Evolutionary conservation across 2,888 invertebrate genomes (phyloP).

Genomic region (Acleris sparsana): DNA sequence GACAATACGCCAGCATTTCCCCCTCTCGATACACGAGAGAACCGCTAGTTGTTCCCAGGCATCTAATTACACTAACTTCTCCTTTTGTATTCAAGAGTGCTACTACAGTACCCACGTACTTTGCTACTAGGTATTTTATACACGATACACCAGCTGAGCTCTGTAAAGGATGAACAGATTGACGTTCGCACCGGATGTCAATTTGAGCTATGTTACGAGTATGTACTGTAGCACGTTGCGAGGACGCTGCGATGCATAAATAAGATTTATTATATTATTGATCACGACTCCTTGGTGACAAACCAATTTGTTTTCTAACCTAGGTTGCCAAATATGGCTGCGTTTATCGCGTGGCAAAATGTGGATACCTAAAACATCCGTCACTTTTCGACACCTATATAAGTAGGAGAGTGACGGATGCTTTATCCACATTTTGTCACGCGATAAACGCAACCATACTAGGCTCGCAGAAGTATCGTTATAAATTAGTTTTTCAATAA

Average conservation of each 20-base stretch:
- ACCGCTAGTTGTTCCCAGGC: not conserved
- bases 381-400: too few relatives aligned
- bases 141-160: conserved; percentile 23
- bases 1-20: too few relatives aligned
- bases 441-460: too few relatives aligned
- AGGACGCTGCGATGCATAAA: conserved; percentile 13
- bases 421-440: too few relatives aligned
- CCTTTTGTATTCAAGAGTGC: not conserved
- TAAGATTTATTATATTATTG: conserved; percentile 8
- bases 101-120: conserved; percentile 22
- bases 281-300: not conserved
- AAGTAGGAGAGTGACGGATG: too few relatives aligned
- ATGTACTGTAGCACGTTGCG: conserved; percentile 43
- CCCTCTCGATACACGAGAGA: too few relatives aligned
- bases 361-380: too few relatives aligned
- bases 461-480: too few relatives aligned
- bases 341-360: too few relatives aligned
- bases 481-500: too few relatives aligned
- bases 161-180: conserved; percentile 37
- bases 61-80: not conserved
- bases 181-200: conserved; percentile 54
- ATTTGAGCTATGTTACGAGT: conserved; percentile 45
- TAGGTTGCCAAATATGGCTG: too few relatives aligned
- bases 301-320: too few relatives aligned
- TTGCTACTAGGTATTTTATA: conserved; percentile 27